Base-by-base conservation (phyloP, 2,888 invertebrate genomes). In the Odontocolon sp. region DNA sequence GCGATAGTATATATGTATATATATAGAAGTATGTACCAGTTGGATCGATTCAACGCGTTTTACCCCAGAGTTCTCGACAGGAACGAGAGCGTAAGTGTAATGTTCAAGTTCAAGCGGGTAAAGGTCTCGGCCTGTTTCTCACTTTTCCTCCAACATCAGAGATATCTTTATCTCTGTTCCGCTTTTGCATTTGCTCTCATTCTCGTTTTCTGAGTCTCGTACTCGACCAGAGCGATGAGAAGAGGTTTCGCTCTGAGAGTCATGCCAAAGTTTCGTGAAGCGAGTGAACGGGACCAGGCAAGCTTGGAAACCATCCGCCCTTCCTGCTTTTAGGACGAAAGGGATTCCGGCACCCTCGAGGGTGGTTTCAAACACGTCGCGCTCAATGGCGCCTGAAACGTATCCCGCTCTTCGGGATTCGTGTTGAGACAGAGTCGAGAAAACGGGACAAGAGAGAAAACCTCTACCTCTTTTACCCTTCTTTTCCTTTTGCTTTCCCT, bases 321-420 rank as follows among this genome's bases (percentile, higher is more conserved):
- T 79, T 72, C 70, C 74, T 74, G 78, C 79, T 79, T 75, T 79
- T 77, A 79, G 75, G 72, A 70, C 77, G 66, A 69, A 77, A 77
- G 69, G 70, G 69, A 78, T 77, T 74, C 66, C 74, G 61, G 63
- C 77, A 67, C 80, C 78, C 77, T 77, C 57, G 36, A 61, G 74
- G 72, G 67, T 72, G 69, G 74, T 70, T 79, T 68, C 70, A 79
- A 81, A 79, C 71, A 67, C 74, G 79, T 75, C 33, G 68, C 61
- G 74, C 70, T 81, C 80, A 82, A 82, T 81, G 77, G 77, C 68
- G 75, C 79, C 78, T 80, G 76, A 81, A 82, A 82, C 72, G 77
- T 73, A 78, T 75, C 70, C 78, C 78, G 11, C 63, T 36, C 63
- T 50, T 64, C 31, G 63, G 11, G 14, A 14, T 61, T 36, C 36